Evolutionary conservation across 2,113 vertebrate species (phyloP).

Genomic region (Mastomys natalensis): DNA sequence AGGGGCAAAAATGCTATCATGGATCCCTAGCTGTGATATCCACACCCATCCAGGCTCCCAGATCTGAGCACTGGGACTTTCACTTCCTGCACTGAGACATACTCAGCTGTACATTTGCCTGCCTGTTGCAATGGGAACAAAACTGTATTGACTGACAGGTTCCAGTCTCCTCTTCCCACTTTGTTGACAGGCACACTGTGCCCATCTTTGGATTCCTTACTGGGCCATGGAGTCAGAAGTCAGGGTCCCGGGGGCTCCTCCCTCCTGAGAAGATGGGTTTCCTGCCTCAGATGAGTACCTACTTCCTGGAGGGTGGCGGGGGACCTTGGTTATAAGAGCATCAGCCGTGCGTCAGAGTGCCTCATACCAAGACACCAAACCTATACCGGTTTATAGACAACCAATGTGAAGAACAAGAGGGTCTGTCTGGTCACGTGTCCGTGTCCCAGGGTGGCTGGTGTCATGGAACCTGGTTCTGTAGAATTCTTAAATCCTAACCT

Average conservation of each 20-base stretch:
- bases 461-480: background rate
- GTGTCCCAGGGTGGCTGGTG: background rate
- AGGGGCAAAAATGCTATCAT: background rate
- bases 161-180: background rate
- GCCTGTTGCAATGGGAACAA: background rate
- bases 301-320: background rate
- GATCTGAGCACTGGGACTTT: background rate
- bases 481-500: background rate
- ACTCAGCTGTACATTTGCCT: background rate
- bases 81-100: background rate
- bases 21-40: background rate
- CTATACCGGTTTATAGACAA: background rate
- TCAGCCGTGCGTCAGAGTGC: background rate
- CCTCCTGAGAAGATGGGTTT: background rate
- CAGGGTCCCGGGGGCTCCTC: background rate
- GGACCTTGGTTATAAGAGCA: background rate
- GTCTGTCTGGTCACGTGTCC: background rate
- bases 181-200: background rate
- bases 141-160: background rate
- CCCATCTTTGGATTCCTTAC: background rate
- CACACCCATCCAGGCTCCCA: background rate
- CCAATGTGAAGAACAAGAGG: background rate
- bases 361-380: too few relatives aligned
- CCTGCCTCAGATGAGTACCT: background rate
- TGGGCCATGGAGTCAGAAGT: background rate